Conservation (phyloP, 2,797 vertebrate genomes). For the Cryptoblepharus egeriae region DNA sequence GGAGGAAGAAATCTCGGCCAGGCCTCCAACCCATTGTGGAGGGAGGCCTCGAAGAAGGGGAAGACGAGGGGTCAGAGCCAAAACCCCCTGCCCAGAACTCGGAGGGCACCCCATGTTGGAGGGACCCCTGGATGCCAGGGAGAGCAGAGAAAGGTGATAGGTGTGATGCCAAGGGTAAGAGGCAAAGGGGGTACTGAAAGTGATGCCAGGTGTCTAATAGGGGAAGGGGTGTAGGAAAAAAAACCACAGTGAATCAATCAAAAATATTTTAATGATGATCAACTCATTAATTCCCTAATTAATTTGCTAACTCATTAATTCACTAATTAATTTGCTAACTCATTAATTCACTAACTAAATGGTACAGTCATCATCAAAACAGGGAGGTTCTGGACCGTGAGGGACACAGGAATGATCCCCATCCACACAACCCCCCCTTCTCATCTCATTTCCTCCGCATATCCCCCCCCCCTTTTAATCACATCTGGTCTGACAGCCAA, state of each 20-base stretch:
- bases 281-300: no score
- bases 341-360: background rate
- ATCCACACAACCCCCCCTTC: background rate
- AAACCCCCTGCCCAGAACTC: background rate
- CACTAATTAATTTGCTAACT: no score
- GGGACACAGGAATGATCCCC: background rate
- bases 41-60: slow-evolving; percentile 53
- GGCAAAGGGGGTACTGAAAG: background rate
- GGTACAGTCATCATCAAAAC: no score
- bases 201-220: no score
- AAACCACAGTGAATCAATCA: no score
- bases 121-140: slow-evolving; percentile 11
- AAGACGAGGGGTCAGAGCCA: background rate
- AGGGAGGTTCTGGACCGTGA: background rate
- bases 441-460: background rate
- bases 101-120: background rate
- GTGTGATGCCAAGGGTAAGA: slow-evolving; percentile 81
- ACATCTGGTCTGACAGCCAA: no score
- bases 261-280: no score
- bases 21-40: slow-evolving; percentile 82
- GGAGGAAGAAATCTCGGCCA: slow-evolving; percentile 72
- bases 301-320: no score
- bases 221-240: no score
- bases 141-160: slow-evolving; percentile 56
- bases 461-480: no score